phyloP scores from a whole-genome alignment of 2,888 invertebrate genomes.

The Brachyopa scutellaris region DNA sequence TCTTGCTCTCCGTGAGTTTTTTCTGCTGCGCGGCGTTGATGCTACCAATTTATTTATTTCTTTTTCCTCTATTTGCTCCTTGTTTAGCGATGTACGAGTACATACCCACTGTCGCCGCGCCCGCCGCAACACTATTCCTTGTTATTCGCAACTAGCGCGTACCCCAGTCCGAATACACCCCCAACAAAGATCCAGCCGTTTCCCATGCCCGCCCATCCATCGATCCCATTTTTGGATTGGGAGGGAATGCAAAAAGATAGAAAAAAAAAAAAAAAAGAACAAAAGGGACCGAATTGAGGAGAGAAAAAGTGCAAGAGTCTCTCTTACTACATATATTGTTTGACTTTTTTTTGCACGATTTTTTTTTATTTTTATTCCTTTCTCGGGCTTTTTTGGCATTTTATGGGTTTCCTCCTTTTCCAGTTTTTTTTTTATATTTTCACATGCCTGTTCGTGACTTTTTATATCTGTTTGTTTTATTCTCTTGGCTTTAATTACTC shows the following conservation, averaged over 20 bases:
- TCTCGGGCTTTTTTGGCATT: slow-evolving; percentile 61
- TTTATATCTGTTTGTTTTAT: slow-evolving; percentile 20
- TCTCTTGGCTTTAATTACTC: slow-evolving; percentile 36
- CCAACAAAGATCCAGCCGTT: slow-evolving; percentile 27
- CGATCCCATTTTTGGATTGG: slow-evolving; percentile 69
- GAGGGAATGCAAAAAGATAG: slow-evolving; percentile 50
- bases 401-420: slow-evolving; percentile 66
- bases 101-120: slow-evolving; percentile 26
- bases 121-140: slow-evolving; percentile 34
- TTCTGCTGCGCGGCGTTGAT: slow-evolving; percentile 70
- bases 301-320: slow-evolving; percentile 53
- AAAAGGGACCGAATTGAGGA: slow-evolving; percentile 2
- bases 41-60: slow-evolving; percentile 41
- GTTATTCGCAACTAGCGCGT: slow-evolving; percentile 57
- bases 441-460: too few species aligned
- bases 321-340: slow-evolving; percentile 5
- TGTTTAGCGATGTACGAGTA: slow-evolving; percentile 33
- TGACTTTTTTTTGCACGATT: slow-evolving; percentile 13
- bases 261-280: slow-evolving; percentile 14
- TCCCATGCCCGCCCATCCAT: slow-evolving; percentile 48
- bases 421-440: not conserved
- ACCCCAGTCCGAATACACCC: not conserved
- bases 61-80: slow-evolving; percentile 36
- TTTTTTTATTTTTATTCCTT: slow-evolving; percentile 12
- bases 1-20: slow-evolving; percentile 67